A percentile compares a stretch with the other conserved stretches of the same genome.
These are phyloP conservation scores for Empidonax traillii DNA, from an alignment of 2,113 vertebrate species.

Conservation along the genomic window DNA sequence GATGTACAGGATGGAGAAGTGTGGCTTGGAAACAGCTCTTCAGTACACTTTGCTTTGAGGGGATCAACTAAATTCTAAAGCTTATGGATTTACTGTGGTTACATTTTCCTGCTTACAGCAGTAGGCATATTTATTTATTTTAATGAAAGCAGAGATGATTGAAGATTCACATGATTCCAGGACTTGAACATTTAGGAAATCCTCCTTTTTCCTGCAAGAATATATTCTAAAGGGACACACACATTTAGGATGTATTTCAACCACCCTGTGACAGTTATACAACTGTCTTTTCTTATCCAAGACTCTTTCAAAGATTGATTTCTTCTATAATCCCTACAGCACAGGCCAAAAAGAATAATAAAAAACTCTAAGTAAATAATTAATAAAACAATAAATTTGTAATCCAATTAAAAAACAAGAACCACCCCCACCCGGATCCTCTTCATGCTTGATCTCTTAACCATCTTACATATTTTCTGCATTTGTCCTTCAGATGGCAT, in stretches of 20 bases:
- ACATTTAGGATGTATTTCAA: background rate
- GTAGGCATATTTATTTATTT: background rate
- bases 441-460: background rate
- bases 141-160: background rate
- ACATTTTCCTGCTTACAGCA: background rate
- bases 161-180: background rate
- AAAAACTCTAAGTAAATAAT: background rate
- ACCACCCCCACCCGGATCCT: background rate
- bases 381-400: conserved; percentile 33
- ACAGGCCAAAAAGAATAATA: conserved; percentile 18
- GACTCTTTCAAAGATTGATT: conserved; percentile 14
- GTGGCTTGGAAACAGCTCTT: background rate
- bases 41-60: background rate
- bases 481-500: conserved; percentile 34
- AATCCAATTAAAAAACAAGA: conserved; percentile 16
- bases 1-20: background rate
- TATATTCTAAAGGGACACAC: background rate
- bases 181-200: background rate
- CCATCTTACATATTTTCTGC: background rate
- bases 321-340: background rate
- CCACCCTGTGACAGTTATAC: background rate
- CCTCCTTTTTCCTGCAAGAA: background rate
- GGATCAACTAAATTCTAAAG: background rate
- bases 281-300: background rate
- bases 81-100: background rate